Evolutionary conservation across 2,113 vertebrate genomes (phyloP), one percentile per base, ranked within the genome.

Genomic region (Dipodomys ordii): DNA sequence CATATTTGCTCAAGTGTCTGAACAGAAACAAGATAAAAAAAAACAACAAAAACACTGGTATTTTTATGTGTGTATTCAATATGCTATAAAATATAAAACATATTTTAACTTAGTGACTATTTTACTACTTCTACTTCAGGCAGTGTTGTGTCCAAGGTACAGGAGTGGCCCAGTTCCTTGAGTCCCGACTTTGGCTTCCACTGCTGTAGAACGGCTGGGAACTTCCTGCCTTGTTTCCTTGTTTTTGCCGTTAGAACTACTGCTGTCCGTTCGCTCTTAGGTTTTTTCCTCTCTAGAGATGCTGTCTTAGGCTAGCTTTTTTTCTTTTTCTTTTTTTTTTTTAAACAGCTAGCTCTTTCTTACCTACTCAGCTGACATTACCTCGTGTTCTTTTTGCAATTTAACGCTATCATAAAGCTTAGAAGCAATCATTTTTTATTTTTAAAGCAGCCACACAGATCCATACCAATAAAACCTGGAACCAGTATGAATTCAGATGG

Each of bases 71-170:
- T 20, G 72, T 96, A 91, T 88, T 96, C 88, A 88, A 90, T 96
- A 95, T 88, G 74, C n/a, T 96, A 85, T 96, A 92, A 95, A 96
- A 96, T 97, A 97, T 91, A 93, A 97, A 96, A 95, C 90, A 94
- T 97, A 96, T 96, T 97, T 97, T 97, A 97, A 96, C 94, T 92
- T 96, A 91, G 96, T 95, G 79, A 89, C 95, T 97, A 97, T 96
- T 96, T 97, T 97, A 89, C 94, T 97, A 96, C 88, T 96, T 97
- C 81, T 96, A 91, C 90, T 92, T 90, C 71, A 95, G 74, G 96
- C 71, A 91, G 78, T 92, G n/a, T 95, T 97, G 82, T 68, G 89
- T 94, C 69, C 88, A 83, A 83, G 85, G 73, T 95, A 67, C 73
- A 97, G 28, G 77, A 97, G 79, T 78, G 76, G 87, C 57, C 91